Conservation (phyloP, 2,113 vertebrate species). For the Myotis davidii region DNA sequence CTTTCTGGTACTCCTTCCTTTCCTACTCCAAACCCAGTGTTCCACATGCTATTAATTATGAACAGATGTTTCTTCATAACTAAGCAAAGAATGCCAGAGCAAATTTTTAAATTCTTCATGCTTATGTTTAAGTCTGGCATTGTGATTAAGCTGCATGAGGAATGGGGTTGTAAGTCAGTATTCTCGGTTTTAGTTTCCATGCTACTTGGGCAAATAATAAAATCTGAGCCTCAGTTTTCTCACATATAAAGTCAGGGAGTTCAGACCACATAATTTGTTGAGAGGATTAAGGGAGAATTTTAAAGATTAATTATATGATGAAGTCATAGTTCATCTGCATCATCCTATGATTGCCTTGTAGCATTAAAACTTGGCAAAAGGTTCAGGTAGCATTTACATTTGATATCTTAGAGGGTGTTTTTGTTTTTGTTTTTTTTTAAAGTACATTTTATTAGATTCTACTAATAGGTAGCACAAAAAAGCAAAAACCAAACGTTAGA, state of each 20-base stretch:
- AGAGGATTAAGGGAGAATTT: slow-evolving; percentile 43
- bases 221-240: slow-evolving; percentile 50
- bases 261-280: slow-evolving; percentile 42
- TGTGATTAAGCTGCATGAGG: slow-evolving; percentile 47
- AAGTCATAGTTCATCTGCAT: slow-evolving; percentile 7
- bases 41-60: slow-evolving; percentile 62
- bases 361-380: slow-evolving; percentile 35
- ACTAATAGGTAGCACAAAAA: slow-evolving; percentile 1
- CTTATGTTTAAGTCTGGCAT: slow-evolving; percentile 32
- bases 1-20: slow-evolving; percentile 48
- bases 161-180: slow-evolving; percentile 14
- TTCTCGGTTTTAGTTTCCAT: slow-evolving; percentile 44
- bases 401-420: neutral
- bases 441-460: slow-evolving; percentile 40
- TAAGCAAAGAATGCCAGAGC: slow-evolving; percentile 58
- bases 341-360: neutral
- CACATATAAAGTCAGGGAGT: neutral
- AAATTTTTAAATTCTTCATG: slow-evolving; percentile 61
- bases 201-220: slow-evolving; percentile 48
- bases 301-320: slow-evolving; percentile 50
- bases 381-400: slow-evolving; percentile 41
- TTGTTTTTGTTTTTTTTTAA: neutral
- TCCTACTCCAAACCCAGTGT: neutral
- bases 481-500: slow-evolving; percentile 48
- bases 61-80: slow-evolving; percentile 74